Percentiles rank a stretch among this genome's conserved stretches.
Evolutionary conservation across 2,113 vertebrate genomes (phyloP).

Genomic region (Vulpes lagopus): DNA sequence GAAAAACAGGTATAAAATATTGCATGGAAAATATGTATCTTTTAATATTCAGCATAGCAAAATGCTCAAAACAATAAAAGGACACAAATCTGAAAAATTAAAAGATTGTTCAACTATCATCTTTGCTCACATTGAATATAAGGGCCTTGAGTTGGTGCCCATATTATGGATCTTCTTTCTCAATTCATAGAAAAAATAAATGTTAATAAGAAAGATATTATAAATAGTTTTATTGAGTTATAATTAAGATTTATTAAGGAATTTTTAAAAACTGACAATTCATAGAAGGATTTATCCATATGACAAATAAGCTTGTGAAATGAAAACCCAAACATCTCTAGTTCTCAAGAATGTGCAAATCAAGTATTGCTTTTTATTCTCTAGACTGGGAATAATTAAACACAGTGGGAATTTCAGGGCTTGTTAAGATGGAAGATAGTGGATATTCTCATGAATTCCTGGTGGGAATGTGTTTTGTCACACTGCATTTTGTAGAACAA

Average conservation of each 20-base stretch:
- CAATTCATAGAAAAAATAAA: background rate
- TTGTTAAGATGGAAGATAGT: background rate
- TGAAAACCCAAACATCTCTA: background rate
- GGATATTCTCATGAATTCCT: background rate
- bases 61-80: background rate
- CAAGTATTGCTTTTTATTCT: background rate
- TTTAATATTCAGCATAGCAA: background rate
- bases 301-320: background rate
- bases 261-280: background rate
- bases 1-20: background rate
- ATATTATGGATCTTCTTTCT: background rate
- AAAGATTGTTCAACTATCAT: background rate
- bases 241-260: background rate
- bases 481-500: background rate
- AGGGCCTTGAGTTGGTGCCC: background rate
- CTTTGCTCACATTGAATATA: background rate
- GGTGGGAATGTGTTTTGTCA: background rate
- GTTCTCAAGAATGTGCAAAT: background rate
- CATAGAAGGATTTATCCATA: background rate
- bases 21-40: background rate
- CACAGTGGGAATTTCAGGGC: background rate
- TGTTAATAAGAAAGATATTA: background rate
- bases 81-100: background rate
- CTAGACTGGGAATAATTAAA: background rate
- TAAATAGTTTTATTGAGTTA: background rate